Percentiles rank a stretch among this genome's conserved stretches.
phyloP scores from a whole-genome alignment of 1,140 invertebrate species.

The Brachionus asplanchnoidis region DNA sequence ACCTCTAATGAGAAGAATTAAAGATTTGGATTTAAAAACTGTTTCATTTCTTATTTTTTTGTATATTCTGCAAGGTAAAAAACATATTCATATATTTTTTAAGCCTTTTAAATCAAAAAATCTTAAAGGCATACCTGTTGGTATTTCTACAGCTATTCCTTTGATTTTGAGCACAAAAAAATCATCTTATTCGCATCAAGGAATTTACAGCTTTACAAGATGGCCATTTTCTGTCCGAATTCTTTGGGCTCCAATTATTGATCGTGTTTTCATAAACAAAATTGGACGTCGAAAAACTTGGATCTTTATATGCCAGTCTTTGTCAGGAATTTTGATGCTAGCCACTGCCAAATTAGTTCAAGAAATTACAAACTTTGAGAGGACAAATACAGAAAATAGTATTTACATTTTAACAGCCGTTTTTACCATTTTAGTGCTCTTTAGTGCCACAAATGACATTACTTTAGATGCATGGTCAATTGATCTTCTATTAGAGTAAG shows the following conservation, averaged over 20 bases:
- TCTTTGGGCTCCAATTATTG: conserved; percentile 95
- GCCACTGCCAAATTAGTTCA: not conserved
- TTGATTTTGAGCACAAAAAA: conserved; percentile 69
- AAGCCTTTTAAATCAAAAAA: not conserved
- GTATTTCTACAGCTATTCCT: conserved; percentile 82
- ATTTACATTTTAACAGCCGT: conserved; percentile 71
- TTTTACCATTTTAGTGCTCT: conserved; percentile 86
- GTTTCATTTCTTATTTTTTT: not conserved
- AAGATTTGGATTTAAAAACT: not conserved
- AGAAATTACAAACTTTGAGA: not conserved
- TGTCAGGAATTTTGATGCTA: not conserved
- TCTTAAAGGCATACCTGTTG: conserved; percentile 72
- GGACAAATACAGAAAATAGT: conserved; percentile 50
- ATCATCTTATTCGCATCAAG: conserved; percentile 61
- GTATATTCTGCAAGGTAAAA: not conserved
- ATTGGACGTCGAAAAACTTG: conserved; percentile 93
- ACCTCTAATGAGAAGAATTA: not conserved
- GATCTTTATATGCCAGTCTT: conserved; percentile 53
- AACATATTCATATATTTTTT: not conserved
- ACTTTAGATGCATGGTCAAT: conserved; percentile 99
- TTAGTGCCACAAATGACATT: conserved; percentile 98
- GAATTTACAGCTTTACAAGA: conserved; percentile 92
- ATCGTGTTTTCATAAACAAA: conserved; percentile 73
- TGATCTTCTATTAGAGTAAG: conserved; percentile 85
- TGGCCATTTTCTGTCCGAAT: conserved; percentile 96